Percentiles rank a stretch among this genome's conserved stretches.
phyloP scores from a whole-genome alignment of 1,140 invertebrate species.

The Subanguina moxae region DNA sequence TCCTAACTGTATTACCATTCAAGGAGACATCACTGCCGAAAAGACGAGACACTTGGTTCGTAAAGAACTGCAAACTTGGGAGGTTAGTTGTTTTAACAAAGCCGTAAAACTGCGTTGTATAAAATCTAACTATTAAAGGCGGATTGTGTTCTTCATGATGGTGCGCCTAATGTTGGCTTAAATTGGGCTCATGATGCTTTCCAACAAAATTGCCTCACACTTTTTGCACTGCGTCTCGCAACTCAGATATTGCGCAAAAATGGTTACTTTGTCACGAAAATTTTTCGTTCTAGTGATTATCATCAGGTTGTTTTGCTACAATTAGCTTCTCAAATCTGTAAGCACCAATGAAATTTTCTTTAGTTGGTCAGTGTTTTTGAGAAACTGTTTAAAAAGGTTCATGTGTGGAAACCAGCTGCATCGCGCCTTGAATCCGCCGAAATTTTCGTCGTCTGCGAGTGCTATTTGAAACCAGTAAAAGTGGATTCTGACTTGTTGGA shows the following conservation, averaged over 20 bases:
- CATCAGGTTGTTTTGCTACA: constrained; percentile 64
- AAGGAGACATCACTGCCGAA: constrained; percentile 93
- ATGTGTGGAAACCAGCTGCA: constrained; percentile 95
- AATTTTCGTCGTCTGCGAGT: constrained; percentile 97
- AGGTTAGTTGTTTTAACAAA: constrained; percentile 30
- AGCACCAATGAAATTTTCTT: too few species aligned
- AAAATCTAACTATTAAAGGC: constrained; percentile 66
- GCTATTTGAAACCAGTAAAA: constrained; percentile 84
- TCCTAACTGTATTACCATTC: constrained; percentile 79
- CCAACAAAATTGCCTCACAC: constrained; percentile 71
- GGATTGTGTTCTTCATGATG: constrained; percentile 91
- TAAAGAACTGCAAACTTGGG: constrained; percentile 85
- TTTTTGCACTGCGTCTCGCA: constrained; percentile 86
- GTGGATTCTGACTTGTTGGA: constrained; percentile 91
- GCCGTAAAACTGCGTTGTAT: not conserved
- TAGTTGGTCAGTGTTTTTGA: constrained; percentile 85
- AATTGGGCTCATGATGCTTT: constrained; percentile 98
- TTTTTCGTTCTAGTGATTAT: constrained; percentile 98
- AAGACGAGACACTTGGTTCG: constrained; percentile 64
- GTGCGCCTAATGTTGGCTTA: constrained; percentile 94
- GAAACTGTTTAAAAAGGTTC: constrained; percentile 84
- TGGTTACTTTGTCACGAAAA: constrained; percentile 96
- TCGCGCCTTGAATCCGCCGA: constrained; percentile 97
- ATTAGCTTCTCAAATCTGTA: too few species aligned
- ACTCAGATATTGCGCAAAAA: constrained; percentile 81